Percentiles rank a stretch among this genome's conserved stretches.
These are phyloP conservation scores for Campylomormyrus numenius DNA, from an alignment of 2,113 vertebrate genomes.

Conservation along the genomic window DNA sequence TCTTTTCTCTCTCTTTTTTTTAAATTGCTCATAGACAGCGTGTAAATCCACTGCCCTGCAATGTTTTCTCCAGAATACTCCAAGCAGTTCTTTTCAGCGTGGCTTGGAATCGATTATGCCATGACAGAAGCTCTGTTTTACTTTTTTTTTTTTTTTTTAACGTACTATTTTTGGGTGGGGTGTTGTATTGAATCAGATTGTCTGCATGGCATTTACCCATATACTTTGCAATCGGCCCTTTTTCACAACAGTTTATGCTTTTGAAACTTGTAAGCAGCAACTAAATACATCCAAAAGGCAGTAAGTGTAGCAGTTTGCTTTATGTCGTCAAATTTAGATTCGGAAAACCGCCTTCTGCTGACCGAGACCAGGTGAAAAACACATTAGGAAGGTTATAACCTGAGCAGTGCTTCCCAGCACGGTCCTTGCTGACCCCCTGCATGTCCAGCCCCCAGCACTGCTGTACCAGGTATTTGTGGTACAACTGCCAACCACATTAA, in stretches of 20 bases:
- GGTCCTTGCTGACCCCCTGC: neutral
- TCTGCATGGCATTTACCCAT: neutral
- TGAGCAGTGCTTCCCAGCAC: neutral
- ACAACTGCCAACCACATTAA: neutral
- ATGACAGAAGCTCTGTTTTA: neutral
- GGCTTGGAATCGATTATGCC: conserved; percentile 69
- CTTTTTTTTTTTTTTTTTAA: neutral
- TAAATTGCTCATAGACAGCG: conserved; percentile 57
- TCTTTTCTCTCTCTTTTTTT: conserved; percentile 31
- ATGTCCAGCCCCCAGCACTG: neutral
- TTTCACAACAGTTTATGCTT: neutral
- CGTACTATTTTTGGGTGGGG: neutral
- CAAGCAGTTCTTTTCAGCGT: conserved; percentile 54
- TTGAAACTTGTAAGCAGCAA: neutral
- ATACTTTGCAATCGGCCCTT: neutral
- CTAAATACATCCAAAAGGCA: neutral
- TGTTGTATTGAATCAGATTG: neutral
- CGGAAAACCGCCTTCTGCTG: neutral
- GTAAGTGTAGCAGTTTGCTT: neutral
- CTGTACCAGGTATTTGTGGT: neutral
- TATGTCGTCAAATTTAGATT: neutral
- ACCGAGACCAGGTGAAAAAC: neutral
- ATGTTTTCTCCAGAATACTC: conserved; percentile 52
- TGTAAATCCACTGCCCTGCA: conserved; percentile 59
- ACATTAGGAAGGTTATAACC: neutral